Percentiles rank a stretch among this genome's conserved stretches.
Evolutionary conservation across 2,113 vertebrate species (phyloP).

Genomic region (Catharus minimus): DNA sequence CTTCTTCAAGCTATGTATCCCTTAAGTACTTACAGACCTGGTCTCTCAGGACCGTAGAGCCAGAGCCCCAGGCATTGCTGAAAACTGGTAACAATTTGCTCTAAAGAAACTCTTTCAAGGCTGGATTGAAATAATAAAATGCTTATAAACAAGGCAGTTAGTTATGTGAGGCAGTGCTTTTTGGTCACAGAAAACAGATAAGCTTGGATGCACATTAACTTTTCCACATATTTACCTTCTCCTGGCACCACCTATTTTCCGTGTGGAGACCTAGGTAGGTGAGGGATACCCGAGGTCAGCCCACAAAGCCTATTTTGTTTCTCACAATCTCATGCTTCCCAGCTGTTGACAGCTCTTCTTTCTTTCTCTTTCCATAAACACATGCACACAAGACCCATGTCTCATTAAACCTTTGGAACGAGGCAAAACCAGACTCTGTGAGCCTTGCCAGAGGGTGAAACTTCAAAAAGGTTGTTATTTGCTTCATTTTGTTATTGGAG

Average conservation of each 20-base stretch:
- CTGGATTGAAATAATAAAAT: background rate
- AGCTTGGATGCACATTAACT: background rate
- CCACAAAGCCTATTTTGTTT: conserved; percentile 7
- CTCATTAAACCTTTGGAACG: background rate
- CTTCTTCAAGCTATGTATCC: background rate
- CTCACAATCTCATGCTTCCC: background rate
- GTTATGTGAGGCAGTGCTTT: background rate
- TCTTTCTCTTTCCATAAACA: background rate
- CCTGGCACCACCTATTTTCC: background rate
- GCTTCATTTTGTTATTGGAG: background rate
- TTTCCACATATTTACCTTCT: rapidly evolving
- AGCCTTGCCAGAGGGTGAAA: background rate
- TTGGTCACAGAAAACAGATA: background rate
- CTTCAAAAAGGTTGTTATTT: conserved; percentile 5
- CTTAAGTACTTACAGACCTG: background rate
- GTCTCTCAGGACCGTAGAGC: background rate
- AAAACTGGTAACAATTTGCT: background rate
- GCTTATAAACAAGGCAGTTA: background rate
- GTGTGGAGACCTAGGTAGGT: background rate
- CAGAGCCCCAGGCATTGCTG: background rate
- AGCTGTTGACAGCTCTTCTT: background rate
- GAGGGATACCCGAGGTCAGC: background rate
- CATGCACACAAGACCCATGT: background rate
- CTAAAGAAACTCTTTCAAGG: background rate
- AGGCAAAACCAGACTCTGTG: background rate